These are phyloP conservation scores for Empis livida DNA, from an alignment of 2,888 invertebrate genomes.

Conservation along the genomic window DNA sequence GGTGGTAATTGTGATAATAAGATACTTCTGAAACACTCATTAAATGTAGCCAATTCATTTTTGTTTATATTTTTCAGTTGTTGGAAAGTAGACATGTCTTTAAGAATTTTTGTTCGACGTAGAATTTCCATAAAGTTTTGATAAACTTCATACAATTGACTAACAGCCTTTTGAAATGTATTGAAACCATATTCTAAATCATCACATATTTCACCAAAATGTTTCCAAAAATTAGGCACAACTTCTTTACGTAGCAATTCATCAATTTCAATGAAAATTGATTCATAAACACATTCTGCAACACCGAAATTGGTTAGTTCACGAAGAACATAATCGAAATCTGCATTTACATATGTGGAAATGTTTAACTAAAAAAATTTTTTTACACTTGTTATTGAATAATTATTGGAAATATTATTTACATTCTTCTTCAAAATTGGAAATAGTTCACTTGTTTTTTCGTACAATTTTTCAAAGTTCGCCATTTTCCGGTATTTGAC, in stretches of 20 bases:
- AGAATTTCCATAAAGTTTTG: constrained; percentile 18
- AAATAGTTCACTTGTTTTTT: constrained; percentile 21
- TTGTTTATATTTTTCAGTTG: constrained; percentile 12
- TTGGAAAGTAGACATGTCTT: constrained; percentile 12
- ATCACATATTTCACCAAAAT: constrained; percentile 17
- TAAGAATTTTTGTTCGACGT: constrained; percentile 17
- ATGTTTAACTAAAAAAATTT: constrained; percentile 14
- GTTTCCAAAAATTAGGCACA: constrained; percentile 30
- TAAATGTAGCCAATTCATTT: constrained; percentile 34
- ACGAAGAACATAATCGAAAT: constrained; percentile 13
- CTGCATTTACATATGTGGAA: constrained; percentile 10
- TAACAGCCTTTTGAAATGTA: constrained; percentile 26
- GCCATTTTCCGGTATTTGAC: constrained; percentile 17
- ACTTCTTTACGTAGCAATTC: constrained; percentile 22
- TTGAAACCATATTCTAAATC: constrained; percentile 18
- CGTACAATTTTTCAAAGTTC: constrained; percentile 22
- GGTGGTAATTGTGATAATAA: constrained; percentile 58
- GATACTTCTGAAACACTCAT: constrained; percentile 49
- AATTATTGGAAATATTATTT: constrained; percentile 1
- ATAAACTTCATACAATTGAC: constrained; percentile 24
- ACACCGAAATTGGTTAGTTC: constrained; percentile 13
- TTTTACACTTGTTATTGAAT: background rate
- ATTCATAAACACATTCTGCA: constrained; percentile 19
- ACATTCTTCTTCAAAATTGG: constrained; percentile 25
- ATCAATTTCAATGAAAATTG: constrained; percentile 25